Percentiles rank a stretch among this genome's conserved stretches.
Evolutionary conservation across 2,888 invertebrate genomes (phyloP).

Genomic region (Cerceris rybyensis): DNA sequence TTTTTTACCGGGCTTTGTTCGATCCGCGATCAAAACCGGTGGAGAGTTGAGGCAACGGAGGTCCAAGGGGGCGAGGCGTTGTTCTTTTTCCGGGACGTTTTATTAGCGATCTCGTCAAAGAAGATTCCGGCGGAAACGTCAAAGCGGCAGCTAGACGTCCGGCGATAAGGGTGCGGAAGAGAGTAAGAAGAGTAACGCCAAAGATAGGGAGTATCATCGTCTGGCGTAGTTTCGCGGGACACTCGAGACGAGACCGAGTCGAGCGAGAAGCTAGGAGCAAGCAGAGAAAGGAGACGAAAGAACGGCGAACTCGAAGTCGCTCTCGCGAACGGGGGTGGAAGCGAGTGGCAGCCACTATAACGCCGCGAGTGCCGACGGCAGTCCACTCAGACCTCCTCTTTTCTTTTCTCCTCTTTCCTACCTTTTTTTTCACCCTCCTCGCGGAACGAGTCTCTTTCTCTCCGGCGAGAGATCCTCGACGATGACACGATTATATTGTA

Average conservation of each 20-base stretch:
- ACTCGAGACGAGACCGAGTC: conserved; percentile 59
- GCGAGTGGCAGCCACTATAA: conserved; percentile 57
- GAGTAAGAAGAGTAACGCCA: conserved; percentile 21
- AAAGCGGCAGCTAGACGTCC: conserved; percentile 35
- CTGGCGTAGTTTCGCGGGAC: conserved; percentile 41
- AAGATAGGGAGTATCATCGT: conserved; percentile 25
- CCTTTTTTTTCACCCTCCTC: conserved; percentile 9
- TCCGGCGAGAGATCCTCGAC: conserved; percentile 38
- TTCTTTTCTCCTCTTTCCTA: conserved; percentile 28
- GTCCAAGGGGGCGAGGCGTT: neutral
- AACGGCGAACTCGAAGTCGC: conserved; percentile 22
- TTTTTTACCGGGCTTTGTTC: too few species aligned
- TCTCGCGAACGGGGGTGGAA: conserved; percentile 49
- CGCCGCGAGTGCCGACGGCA: conserved; percentile 61
- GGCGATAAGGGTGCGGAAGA: conserved; percentile 29
- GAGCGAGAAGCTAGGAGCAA: too few species aligned
- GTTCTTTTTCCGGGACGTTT: conserved; percentile 28
- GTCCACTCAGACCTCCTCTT: conserved; percentile 65
- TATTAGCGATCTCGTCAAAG: conserved; percentile 48
- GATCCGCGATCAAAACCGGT: neutral
- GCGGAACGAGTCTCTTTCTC: conserved; percentile 31
- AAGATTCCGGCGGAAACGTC: conserved; percentile 21
- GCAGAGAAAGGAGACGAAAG: too few species aligned
- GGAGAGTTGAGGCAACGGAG: neutral
- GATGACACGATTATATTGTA: conserved; percentile 57